Base-by-base conservation (phyloP, 2,113 vertebrate genomes). In the Merops nubicus region DNA sequence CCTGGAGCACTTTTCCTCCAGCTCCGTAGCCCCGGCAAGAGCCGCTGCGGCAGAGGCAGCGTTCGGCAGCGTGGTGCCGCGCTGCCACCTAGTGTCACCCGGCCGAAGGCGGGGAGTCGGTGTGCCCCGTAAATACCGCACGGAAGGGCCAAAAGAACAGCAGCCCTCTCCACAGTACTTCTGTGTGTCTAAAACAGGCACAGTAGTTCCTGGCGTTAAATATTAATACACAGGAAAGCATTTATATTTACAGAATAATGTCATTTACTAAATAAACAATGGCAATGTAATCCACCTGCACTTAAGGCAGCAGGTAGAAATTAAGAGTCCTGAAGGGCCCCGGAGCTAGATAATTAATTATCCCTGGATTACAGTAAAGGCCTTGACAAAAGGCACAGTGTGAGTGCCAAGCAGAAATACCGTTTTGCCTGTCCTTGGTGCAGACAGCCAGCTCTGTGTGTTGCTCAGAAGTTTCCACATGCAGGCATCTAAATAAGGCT, bases 31-130 rank as follows among this genome's bases (percentile, higher is more conserved):
- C 43, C 18, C 34, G 38, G 34, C 28, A 67, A 21, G 8, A 14
- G 59, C 21, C 7, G 17, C 51, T 2, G n/a, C 36, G 29, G 48
- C 25, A 74, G 8, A 18, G 23, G n/a, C 26, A 88, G 63, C 67
- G 6, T 38, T 38, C 9, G 36, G 47, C 47, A 88, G 34, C 12
- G 21, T 11, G 60, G 64, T 89, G 75, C 93, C 77, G 64, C 45
- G 76, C 87, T 96, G 97, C 96, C 96, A 90, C 86, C 96, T 96
- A 90, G 75, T 70, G 97, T 79, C 75, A 47, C 26, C 9, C 2
- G 4, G 60, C 12, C 8, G 62, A 4, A 9, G 28, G 70, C 65
- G 12, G 28, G 17, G 33, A 65, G 34, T 16, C 13, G 5, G 18
- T 36, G 5, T 7, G n/a, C 11, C 31, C 56, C n/a, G 22, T 5